phyloP scores from a whole-genome alignment of 2,113 vertebrate genomes.

The Lamprotornis superbus region DNA sequence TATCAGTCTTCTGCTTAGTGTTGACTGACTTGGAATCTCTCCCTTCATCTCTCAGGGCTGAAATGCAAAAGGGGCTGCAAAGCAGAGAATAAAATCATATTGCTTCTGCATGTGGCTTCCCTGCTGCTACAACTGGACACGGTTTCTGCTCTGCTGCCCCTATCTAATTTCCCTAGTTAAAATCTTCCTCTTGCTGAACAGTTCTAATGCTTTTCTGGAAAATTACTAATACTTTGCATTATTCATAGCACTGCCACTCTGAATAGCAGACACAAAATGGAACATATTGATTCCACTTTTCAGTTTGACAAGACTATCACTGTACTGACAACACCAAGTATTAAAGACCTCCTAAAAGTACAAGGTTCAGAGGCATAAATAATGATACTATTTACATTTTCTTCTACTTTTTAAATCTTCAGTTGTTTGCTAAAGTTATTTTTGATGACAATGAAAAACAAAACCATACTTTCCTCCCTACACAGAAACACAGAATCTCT shows the following conservation, averaged over 20 bases:
- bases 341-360: neutral
- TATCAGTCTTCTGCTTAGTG: neutral
- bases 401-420: neutral
- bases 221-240: neutral
- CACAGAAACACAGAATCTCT: neutral
- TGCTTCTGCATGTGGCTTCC: neutral
- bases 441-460: neutral
- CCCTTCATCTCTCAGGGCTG: neutral
- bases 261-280: neutral
- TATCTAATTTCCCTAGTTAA: neutral
- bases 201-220: neutral
- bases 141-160: neutral
- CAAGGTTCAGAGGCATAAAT: neutral
- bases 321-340: neutral
- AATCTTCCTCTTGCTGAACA: neutral
- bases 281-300: neutral
- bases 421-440: neutral
- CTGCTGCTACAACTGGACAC: neutral
- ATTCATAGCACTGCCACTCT: neutral
- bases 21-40: neutral
- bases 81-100: neutral
- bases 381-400: neutral
- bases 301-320: neutral
- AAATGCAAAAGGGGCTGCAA: neutral
- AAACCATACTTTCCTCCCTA: neutral